Percentiles rank a stretch among this genome's conserved stretches.
phyloP scores from a whole-genome alignment of 2,797 vertebrate genomes.

The Micromesistius poutassou region DNA sequence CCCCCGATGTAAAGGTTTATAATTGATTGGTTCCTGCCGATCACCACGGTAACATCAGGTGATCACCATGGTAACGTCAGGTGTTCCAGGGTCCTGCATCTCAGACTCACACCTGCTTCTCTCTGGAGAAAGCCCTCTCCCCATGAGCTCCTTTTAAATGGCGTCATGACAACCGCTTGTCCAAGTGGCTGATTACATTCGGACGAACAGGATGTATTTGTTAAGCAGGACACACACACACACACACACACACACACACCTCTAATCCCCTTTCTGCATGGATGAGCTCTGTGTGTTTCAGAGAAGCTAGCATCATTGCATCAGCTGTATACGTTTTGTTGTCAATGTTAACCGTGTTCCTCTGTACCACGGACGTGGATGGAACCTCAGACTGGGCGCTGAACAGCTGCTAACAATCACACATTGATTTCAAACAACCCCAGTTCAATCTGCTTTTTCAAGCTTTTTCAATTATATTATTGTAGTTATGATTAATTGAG shows the following conservation, averaged over 20 bases:
- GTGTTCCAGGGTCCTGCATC: not conserved
- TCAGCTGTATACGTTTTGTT: not conserved
- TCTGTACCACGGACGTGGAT: no score
- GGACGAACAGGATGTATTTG: constrained; percentile 13
- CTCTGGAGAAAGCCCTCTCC: constrained; percentile 21
- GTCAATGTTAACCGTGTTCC: no score
- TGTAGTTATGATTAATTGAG: no score
- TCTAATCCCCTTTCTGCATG: not conserved
- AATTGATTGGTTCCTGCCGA: constrained; percentile 16
- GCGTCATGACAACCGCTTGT: constrained; percentile 23
- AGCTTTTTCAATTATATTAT: no score
- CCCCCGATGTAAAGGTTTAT: not conserved
- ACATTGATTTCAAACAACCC: no score
- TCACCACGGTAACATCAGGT: constrained; percentile 9
- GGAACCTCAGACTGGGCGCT: no score
- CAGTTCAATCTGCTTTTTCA: no score
- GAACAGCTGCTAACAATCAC: no score
- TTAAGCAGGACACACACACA: no score
- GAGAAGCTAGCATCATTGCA: not conserved
- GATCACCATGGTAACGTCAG: constrained; percentile 5
- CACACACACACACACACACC: not conserved
- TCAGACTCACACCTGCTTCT: not conserved
- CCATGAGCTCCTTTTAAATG: constrained; percentile 27
- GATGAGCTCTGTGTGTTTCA: not conserved
- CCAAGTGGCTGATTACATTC: constrained; percentile 13